These are phyloP conservation scores for Spinus olivaceus DNA, from an alignment of 2,797 vertebrate genomes.

Conservation along the genomic window DNA sequence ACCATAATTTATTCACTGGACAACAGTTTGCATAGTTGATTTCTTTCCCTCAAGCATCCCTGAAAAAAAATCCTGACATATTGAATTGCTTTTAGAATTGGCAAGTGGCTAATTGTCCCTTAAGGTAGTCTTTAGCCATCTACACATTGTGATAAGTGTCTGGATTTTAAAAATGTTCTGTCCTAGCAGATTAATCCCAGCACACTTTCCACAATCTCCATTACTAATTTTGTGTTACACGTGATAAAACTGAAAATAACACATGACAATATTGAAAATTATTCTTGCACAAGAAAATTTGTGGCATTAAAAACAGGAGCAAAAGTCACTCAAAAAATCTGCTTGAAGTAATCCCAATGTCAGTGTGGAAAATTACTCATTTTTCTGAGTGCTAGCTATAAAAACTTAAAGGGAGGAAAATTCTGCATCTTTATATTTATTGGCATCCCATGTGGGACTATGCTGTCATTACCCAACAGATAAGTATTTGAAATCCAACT, in stretches of 20 bases:
- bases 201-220: not conserved
- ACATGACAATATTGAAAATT: not conserved
- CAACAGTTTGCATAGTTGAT: not conserved
- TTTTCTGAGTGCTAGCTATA: slow-evolving; percentile 16
- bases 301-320: not conserved
- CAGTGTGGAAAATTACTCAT: not conserved
- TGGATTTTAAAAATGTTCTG: not conserved
- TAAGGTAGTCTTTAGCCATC: not conserved
- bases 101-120: slow-evolving; percentile 21
- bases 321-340: slow-evolving; percentile 54
- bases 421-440: slow-evolving; percentile 40
- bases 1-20: not conserved
- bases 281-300: not conserved
- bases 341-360: slow-evolving; percentile 15
- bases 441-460: slow-evolving; percentile 27
- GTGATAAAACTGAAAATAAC: not conserved
- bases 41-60: not conserved
- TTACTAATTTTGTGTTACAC: slow-evolving; percentile 13
- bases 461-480: slow-evolving; percentile 30
- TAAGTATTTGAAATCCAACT: slow-evolving; percentile 17
- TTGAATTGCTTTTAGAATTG: slow-evolving; percentile 9
- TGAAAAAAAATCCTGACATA: not conserved
- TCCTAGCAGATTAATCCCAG: slow-evolving; percentile 15
- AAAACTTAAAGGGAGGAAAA: slow-evolving; percentile 22
- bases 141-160: not conserved